Percentiles rank a stretch among this genome's conserved stretches.
phyloP scores from a whole-genome alignment of 2,113 vertebrate species.

The Chroicocephalus ridibundus region DNA sequence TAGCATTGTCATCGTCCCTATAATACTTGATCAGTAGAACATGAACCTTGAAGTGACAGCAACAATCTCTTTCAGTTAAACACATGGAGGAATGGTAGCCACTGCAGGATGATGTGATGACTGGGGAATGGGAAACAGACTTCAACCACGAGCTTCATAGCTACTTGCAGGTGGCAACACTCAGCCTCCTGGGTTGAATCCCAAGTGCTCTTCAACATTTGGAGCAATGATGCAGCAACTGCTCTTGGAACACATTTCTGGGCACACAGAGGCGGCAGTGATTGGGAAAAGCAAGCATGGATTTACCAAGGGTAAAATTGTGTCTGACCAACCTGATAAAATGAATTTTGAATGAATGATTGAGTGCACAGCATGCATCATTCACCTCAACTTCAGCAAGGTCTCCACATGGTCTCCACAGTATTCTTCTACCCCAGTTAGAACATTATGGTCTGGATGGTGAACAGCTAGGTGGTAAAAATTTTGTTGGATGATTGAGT shows the following conservation, averaged over 20 bases:
- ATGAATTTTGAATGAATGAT: neutral
- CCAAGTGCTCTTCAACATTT: neutral
- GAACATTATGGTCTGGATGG: neutral
- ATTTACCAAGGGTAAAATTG: neutral
- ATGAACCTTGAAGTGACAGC: neutral
- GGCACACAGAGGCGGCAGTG: neutral
- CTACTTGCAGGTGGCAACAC: neutral
- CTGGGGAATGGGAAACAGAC: neutral
- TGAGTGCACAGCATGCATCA: neutral
- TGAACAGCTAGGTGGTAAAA: neutral
- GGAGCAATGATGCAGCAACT: neutral
- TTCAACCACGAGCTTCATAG: neutral
- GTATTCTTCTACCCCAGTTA: neutral
- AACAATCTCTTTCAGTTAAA: neutral
- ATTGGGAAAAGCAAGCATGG: neutral
- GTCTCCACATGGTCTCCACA: neutral
- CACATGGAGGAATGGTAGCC: neutral
- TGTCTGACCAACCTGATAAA: neutral
- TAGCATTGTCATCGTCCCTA: neutral
- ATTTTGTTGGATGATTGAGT: neutral
- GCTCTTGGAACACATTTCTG: neutral
- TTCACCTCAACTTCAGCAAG: neutral
- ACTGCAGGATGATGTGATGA: too few species aligned
- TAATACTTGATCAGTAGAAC: neutral
- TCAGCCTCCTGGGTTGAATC: neutral